A percentile compares a stretch with the other conserved stretches of the same genome.
phyloP scores from a whole-genome alignment of 2,888 invertebrate species.

The Rhagonycha lutea region DNA sequence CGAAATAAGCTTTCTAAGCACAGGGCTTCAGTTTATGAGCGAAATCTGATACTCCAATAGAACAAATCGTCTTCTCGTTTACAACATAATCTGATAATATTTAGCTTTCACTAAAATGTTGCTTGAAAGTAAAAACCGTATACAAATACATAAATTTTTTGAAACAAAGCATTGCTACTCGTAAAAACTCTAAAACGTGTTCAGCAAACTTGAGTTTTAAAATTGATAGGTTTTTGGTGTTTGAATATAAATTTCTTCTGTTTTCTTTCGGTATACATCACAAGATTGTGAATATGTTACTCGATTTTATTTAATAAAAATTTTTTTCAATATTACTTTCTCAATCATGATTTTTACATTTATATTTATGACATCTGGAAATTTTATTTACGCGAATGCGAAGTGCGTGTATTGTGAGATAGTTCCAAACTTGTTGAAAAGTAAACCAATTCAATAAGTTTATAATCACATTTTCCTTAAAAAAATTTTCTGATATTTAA shows the following conservation, averaged over 20 bases:
- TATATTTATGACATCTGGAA: not conserved
- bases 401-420: not conserved
- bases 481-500: not conserved
- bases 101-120: not conserved
- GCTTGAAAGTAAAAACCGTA: not conserved
- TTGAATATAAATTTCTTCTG: not conserved
- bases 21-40: not conserved
- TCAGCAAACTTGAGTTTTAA: not conserved
- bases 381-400: not conserved
- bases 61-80: not conserved
- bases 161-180: slow-evolving; percentile 4
- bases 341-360: not conserved
- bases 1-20: not conserved
- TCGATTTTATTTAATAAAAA: not conserved
- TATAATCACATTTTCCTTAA: not conserved
- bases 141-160: slow-evolving; percentile 9
- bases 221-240: slow-evolving; percentile 1
- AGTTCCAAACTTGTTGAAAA: not conserved
- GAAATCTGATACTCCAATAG: not conserved
- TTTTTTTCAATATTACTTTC: not conserved
- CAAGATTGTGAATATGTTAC: not conserved
- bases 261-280: not conserved
- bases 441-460: not conserved
- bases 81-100: not conserved
- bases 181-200: slow-evolving; percentile 11